Base-by-base conservation (phyloP, 2,797 vertebrate species). In the Microctenopoma stevenorrisi region DNA sequence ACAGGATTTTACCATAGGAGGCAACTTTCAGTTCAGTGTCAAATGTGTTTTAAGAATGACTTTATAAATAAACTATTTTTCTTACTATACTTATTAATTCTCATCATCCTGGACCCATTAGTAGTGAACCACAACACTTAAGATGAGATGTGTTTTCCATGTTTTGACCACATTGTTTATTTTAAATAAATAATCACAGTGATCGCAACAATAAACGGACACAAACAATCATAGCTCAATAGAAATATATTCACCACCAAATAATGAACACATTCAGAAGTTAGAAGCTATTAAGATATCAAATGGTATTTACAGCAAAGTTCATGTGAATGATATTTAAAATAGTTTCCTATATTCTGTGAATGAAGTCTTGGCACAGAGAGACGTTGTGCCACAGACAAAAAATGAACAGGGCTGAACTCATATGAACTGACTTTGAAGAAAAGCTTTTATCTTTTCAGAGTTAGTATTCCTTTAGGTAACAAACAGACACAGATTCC, bases 401-500 rank as follows among this genome's bases (percentile, higher is more conserved):
- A 60, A 65, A 77, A 82, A 79, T 61, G 14, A 83, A 69, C 28
- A 46, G 28, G 3, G 60, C 2, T 85, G 74, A 86, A 83, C 74
- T 81, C 28, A n/a, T 26, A 64, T 70, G 67, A 87, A 86, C 72
- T 28, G 60, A 79, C 81, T 74, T 64, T 76, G 57, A 76, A 85
- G 81, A 77, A 9, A 26, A 63, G 73, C 70, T 84, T 86, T 86
- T 71, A 81, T 87, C 78, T 86, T 59, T 66, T 69, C 60, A 70
- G 57, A 68, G 40, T 62, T 69, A 35, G 68, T 87, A 54, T 78
- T 63, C 80, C 79, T 83, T 77, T 67, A 76, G 85, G 79, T 88
- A 83, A 76, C 67, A 81, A 82, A 82, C 76, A 81, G 44, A 78
- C 33, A 25, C 57, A 53, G 55, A 78, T 69, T 84, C 49, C 28